Percentiles rank a stretch among this genome's conserved stretches.
Evolutionary conservation across 2,888 invertebrate genomes (phyloP).

Genomic region (Drosophila demipolita): DNA sequence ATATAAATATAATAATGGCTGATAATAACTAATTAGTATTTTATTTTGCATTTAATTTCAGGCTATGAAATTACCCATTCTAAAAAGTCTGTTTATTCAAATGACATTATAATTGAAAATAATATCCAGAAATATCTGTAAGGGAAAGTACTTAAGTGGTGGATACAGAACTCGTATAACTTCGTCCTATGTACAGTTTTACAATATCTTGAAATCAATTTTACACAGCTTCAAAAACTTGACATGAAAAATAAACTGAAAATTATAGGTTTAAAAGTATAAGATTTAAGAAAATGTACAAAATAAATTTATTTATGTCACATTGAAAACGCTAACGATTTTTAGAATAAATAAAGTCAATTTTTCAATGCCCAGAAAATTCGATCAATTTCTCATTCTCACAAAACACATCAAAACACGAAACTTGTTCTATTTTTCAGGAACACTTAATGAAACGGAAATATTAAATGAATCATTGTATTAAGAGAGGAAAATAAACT

Average conservation of each 20-base stretch:
- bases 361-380: background rate
- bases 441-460: background rate
- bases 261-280: background rate
- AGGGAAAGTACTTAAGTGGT: background rate
- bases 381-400: background rate
- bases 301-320: background rate
- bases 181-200: background rate
- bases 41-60: no score
- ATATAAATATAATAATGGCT: background rate
- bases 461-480: background rate
- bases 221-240: background rate
- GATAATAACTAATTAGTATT: background rate
- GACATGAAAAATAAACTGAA: background rate
- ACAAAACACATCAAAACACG: background rate
- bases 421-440: background rate
- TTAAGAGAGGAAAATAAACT: background rate
- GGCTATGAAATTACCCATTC: no score
- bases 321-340: background rate
- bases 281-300: background rate
- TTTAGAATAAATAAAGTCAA: background rate
- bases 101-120: background rate
- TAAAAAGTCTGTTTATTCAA: background rate
- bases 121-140: background rate
- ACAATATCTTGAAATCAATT: background rate
- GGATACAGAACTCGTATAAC: background rate